Evolutionary conservation across 2,113 vertebrate species (phyloP), one percentile per base, ranked within the genome.

Genomic region (Chaetorhynchus papuensis): DNA sequence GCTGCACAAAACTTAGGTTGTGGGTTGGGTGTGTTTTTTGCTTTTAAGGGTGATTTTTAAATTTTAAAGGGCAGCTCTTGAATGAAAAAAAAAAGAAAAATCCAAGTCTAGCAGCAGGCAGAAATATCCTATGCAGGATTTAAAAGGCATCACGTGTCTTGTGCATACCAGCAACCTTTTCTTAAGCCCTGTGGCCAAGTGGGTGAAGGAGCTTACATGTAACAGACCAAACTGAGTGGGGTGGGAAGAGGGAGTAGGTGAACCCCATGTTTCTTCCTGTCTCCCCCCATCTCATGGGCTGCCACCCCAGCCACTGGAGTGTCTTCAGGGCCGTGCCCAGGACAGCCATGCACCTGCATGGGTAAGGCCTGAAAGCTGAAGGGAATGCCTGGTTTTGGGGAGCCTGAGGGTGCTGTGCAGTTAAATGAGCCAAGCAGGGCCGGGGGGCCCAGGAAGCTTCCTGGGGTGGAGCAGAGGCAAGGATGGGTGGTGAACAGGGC

Each of bases 21-120:
- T 86, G 64, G 60, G 33, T 39, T 2, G 33, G 10, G 37, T 91
- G 39, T 35, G 19, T 5, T 64, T 37, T 80, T 83, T 44, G 5
- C 33, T 66, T 96, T 88, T 74, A 89, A 77, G 35, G 81, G 56
- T 31, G 69, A 90, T 81, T 95, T 91, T 82, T 60, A 66, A 61
- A 66, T 84, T 96, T 96, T 85, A 93, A 91, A 92, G 65, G 82
- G 64, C 52, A 75, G 26, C 20, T 61, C 56, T 93, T 87, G 90
- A 96, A 90, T 86, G 0, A 65, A 66, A 59, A 64, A 56, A 50
- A 49, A 57, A 13, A 39, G 39, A 39, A 39, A 31, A 60, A 83
- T 4, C 26, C 11, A 65, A 82, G 42, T 53, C 71, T 78, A 77
- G n/a, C 59, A 91, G 71, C 57, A 84, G 79, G 87, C 82, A 93